Evolutionary conservation across 2,113 vertebrate genomes (phyloP), one percentile per base, ranked within the genome.

Genomic region (Gavia stellata): DNA sequence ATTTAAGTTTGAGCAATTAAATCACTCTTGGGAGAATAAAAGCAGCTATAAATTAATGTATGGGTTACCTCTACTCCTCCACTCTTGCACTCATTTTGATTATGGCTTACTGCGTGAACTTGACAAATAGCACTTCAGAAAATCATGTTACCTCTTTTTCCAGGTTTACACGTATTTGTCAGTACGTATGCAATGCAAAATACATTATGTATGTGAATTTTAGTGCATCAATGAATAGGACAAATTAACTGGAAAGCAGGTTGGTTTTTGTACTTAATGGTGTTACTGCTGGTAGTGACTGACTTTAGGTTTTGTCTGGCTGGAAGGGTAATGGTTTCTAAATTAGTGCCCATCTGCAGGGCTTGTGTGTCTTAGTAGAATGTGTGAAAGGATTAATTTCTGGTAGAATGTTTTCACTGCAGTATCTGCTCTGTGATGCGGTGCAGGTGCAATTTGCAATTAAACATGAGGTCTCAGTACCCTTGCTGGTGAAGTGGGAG

Each of bases 91-190:
- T 97, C 31, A 79, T 61, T 61, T 68, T 90, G 38, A 93, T 56
- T 82, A 36, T 58, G 45, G 33, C 50, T 65, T 75, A 45, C 72
- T 68, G 53, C 62, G 49, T 90, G 88, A 70, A 16, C 93, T 93
- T 96, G 65, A 68, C 96, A 95, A 97, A 94, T 55, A 85, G 62
- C 26, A 45, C 29, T 19, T 62, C 34, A 84, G 80, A 80, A 94
- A 72, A 59, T 40, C 8, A 12, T 7, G 16, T 52, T 56, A 81
- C 62, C 45, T 78, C 38, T 36, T 93, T 72, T 79, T 56, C 9
- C 19, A 42, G 14, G 11, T 45, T 52, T 87, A 59, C n/a, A 42
- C 16, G 3, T 84, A 94, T 94, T 96, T 94, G 47, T 66, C 62
- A 25, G 49, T 73, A 58, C 17, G 56, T 7, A 14, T 79, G 63